Conservation (phyloP, 2,888 invertebrate genomes). For the Xestia c-nigrum region DNA sequence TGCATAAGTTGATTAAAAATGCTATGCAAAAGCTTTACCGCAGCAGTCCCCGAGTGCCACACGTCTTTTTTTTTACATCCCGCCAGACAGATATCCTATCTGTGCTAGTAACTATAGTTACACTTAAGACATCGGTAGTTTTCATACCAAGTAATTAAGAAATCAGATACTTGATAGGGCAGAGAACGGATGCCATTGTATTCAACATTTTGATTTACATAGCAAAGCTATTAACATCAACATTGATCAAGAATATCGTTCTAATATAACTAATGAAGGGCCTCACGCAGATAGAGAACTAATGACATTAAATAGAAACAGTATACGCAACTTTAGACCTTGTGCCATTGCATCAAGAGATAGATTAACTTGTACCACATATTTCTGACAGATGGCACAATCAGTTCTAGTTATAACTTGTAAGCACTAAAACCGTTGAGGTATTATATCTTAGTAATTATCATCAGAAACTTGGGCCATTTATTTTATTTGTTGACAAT, state of each 20-base stretch:
- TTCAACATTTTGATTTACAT: slow-evolving; percentile 8
- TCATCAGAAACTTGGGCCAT: slow-evolving; percentile 76
- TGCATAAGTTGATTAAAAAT: too few species aligned
- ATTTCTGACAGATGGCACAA: slow-evolving; percentile 66
- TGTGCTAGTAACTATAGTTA: too few species aligned
- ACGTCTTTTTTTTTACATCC: too few species aligned
- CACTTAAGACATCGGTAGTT: too few species aligned
- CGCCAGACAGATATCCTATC: too few species aligned
- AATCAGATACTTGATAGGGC: background rate
- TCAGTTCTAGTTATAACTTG: slow-evolving; percentile 69
- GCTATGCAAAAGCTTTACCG: too few species aligned
- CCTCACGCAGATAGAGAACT: slow-evolving; percentile 42
- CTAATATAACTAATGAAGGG: slow-evolving; percentile 25
- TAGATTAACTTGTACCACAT: slow-evolving; percentile 36
- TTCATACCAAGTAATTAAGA: background rate
- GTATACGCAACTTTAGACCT: slow-evolving; percentile 4
- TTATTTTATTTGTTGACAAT: slow-evolving; percentile 73
- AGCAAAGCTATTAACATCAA: slow-evolving; percentile 18
- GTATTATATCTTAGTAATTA: slow-evolving; percentile 83
- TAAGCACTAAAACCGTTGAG: slow-evolving; percentile 76
- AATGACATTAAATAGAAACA: slow-evolving; percentile 65
- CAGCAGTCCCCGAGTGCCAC: too few species aligned
- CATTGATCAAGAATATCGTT: slow-evolving; percentile 28
- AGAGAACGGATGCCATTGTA: background rate
- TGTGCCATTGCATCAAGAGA: background rate